phyloP scores from a whole-genome alignment of 2,113 vertebrate genomes.

The Bubalus kerabau region DNA sequence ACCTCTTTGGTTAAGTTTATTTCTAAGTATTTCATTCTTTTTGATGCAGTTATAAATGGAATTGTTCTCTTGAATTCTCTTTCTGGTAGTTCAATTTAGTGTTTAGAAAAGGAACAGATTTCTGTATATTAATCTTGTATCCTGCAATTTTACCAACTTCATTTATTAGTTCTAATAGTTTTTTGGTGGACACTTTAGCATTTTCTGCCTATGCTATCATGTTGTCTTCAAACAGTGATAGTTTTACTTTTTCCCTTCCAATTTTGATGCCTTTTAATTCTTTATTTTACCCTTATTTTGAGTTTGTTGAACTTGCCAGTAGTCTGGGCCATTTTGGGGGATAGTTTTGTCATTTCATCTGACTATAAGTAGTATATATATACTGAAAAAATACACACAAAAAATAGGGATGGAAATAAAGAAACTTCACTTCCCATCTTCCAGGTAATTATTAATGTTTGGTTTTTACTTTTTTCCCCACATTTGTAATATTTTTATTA shows the following conservation, averaged over 20 bases:
- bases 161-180: neutral
- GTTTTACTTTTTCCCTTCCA: neutral
- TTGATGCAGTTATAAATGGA: neutral
- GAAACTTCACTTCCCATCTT: neutral
- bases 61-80: neutral
- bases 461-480: neutral
- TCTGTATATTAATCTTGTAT: neutral
- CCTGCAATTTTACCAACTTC: neutral
- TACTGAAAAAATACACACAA: neutral
- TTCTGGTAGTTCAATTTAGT: neutral
- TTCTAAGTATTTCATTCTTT: neutral
- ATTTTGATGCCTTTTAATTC: neutral
- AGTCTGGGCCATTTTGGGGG: neutral
- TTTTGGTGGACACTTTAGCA: neutral
- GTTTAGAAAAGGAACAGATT: neutral
- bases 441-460: conserved; percentile 10
- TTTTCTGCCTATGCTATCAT: neutral
- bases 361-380: neutral
- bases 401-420: neutral
- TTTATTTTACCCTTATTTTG: conserved; percentile 6
- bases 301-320: conserved; percentile 22
- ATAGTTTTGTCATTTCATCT: conserved; percentile 1
- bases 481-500: neutral
- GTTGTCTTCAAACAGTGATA: neutral
- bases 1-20: neutral